These are phyloP conservation scores for Phortica magna DNA, from an alignment of 2,888 invertebrate genomes.

Conservation along the genomic window DNA sequence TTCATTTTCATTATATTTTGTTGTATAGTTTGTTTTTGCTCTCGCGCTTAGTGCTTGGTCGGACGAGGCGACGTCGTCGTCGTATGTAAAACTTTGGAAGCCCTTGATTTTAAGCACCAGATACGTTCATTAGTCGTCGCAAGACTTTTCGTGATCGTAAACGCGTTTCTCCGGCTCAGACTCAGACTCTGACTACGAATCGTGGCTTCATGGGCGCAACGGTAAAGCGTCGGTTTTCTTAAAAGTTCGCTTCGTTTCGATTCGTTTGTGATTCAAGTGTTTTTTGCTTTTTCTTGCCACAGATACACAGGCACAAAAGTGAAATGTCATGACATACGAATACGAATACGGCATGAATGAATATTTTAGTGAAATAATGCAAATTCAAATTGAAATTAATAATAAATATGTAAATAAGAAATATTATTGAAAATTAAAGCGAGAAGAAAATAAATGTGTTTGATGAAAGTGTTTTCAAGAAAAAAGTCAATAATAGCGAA, in stretches of 20 bases:
- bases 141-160: constrained; percentile 72
- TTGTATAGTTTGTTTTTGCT: background rate
- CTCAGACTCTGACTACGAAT: constrained; percentile 33
- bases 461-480: background rate
- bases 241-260: background rate
- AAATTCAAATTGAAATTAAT: background rate
- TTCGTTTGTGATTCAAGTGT: constrained; percentile 3
- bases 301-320: constrained; percentile 8
- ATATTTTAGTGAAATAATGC: background rate
- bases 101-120: constrained; percentile 75
- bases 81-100: constrained; percentile 73
- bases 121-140: constrained; percentile 73
- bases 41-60: background rate
- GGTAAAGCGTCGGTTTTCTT: constrained; percentile 24
- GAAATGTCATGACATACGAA: constrained; percentile 16
- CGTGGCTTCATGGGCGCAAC: constrained; percentile 38
- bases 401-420: background rate
- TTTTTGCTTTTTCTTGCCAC: constrained; percentile 14
- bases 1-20: background rate
- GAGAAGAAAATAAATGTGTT: background rate
- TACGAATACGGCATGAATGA: background rate
- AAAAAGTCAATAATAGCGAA: background rate
- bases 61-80: too few species aligned
- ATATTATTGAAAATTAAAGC: background rate
- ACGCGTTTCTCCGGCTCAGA: constrained; percentile 62